Evolutionary conservation across 2,888 invertebrate species (phyloP).

Genomic region (Lasioglossum leucozonium): DNA sequence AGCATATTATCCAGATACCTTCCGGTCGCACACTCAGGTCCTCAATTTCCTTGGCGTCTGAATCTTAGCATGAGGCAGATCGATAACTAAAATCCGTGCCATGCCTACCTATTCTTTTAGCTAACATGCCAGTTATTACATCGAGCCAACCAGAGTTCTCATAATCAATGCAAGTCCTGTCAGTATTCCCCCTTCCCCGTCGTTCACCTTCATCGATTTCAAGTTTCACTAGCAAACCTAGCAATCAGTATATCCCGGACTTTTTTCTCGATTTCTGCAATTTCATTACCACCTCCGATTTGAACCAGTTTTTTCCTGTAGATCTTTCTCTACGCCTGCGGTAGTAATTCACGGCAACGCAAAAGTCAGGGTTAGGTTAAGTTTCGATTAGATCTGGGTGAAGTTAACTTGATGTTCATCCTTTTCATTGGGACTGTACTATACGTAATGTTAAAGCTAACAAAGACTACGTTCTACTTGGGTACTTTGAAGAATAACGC

Average conservation of each 20-base stretch:
- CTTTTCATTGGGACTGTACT: too few species aligned
- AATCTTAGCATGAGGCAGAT: neutral
- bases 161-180: neutral
- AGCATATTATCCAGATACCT: neutral
- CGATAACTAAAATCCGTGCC: neutral
- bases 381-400: neutral
- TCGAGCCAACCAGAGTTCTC: neutral
- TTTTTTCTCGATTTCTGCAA: neutral
- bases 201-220: neutral
- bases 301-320: neutral
- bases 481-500: too few species aligned
- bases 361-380: neutral
- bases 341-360: neutral
- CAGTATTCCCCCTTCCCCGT: neutral
- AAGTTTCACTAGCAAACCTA: neutral
- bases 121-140: neutral
- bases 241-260: neutral
- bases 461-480: too few species aligned
- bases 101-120: neutral
- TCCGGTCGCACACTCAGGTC: neutral
- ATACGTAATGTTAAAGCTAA: too few species aligned
- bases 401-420: too few species aligned
- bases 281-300: slow-evolving; percentile 3
- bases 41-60: neutral
- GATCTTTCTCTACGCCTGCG: neutral